Evolutionary conservation across 2,797 vertebrate genomes (phyloP).

Genomic region (Melanotaenia nigrans): DNA sequence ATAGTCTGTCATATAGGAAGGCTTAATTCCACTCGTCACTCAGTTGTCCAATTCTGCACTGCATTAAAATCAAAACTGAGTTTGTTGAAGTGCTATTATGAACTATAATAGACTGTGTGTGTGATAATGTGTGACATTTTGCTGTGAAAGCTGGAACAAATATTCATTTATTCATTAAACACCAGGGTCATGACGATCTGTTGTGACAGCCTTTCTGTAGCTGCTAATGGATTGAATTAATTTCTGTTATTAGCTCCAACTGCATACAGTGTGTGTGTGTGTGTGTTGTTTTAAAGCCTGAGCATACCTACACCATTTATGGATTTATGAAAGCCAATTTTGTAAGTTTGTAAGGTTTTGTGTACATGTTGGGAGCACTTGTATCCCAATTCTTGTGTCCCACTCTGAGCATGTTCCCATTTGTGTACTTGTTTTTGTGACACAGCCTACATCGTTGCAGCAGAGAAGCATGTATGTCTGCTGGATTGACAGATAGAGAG

Average conservation of each 20-base stretch:
- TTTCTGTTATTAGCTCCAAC: conserved; percentile 75
- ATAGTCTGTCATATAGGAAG: conserved; percentile 68
- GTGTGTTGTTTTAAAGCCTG: background rate
- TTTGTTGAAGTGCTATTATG: conserved; percentile 72
- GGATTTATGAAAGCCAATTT: conserved; percentile 18
- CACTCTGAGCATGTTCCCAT: conserved; percentile 25
- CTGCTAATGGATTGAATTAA: conserved; percentile 83
- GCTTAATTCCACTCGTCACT: conserved; percentile 75
- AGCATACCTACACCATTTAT: conserved; percentile 1
- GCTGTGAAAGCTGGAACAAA: conserved; percentile 78
- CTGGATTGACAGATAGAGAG: conserved; percentile 77
- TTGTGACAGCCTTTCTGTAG: conserved; percentile 77
- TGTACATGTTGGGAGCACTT: conserved; percentile 46
- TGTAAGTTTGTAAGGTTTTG: conserved; percentile 47
- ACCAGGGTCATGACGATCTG: conserved; percentile 72
- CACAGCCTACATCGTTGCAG: conserved; percentile 68
- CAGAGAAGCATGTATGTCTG: conserved; percentile 64
- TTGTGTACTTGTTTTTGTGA: conserved; percentile 63
- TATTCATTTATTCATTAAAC: conserved; percentile 89
- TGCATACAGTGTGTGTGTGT: conserved; percentile 11
- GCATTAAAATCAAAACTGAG: conserved; percentile 73
- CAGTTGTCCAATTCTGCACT: conserved; percentile 70
- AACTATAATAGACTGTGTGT: conserved; percentile 55
- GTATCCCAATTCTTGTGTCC: conserved; percentile 9
- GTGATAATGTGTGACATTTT: conserved; percentile 50